A percentile compares a stretch with the other conserved stretches of the same genome.
phyloP scores from a whole-genome alignment of 2,113 vertebrate species.

The Sterrhoptilus dennistouni region DNA sequence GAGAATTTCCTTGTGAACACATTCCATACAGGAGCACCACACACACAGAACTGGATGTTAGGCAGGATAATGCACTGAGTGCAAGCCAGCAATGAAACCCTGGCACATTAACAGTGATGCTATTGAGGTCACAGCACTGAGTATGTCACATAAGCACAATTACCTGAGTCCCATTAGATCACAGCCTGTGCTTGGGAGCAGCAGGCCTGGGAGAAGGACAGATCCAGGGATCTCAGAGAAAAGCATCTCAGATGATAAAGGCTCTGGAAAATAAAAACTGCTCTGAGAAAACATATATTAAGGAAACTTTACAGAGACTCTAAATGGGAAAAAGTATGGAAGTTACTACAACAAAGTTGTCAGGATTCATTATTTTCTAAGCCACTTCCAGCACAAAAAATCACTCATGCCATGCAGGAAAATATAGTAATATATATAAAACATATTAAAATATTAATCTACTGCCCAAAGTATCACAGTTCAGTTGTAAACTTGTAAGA shows the following conservation, averaged over 20 bases:
- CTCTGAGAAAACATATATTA: background rate
- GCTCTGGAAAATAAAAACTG: conserved; percentile 10
- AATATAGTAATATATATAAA: background rate
- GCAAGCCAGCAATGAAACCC: background rate
- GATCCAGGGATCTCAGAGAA: conserved; percentile 4
- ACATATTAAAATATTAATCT: background rate
- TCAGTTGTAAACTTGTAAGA: background rate
- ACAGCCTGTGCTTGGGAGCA: background rate
- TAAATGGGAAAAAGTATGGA: background rate
- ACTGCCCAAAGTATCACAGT: background rate
- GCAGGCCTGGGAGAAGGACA: conserved; percentile 3
- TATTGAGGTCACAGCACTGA: conserved; percentile 43
- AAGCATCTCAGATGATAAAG: conserved; percentile 32
- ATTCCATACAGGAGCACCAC: background rate
- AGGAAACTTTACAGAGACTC: background rate
- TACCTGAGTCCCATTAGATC: background rate
- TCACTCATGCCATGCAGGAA: accelerated
- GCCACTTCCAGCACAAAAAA: background rate
- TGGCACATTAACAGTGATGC: background rate
- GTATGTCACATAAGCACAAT: conserved; percentile 32
- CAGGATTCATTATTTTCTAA: background rate
- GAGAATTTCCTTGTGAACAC: background rate
- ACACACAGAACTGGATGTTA: background rate
- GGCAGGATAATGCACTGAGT: background rate
- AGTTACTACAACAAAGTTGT: background rate